Evolutionary conservation across 2,797 vertebrate species (phyloP), one percentile per base, ranked within the genome.

Genomic region (Notamacropus eugenii): DNA sequence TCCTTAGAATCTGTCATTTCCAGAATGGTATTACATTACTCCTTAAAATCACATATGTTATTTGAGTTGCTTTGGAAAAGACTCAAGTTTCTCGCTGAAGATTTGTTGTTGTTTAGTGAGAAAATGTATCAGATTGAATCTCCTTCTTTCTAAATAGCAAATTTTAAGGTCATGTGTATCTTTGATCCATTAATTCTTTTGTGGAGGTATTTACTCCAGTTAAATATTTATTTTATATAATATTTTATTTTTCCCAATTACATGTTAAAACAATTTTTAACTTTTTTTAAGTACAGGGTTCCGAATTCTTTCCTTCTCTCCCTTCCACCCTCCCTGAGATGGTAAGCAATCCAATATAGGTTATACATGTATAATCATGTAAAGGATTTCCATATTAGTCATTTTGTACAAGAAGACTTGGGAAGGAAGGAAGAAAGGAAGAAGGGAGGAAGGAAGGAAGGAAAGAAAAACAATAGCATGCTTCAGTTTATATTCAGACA

Each of bases 11-110:
- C 74, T 87, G 74, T 46, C 40, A 94, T 67, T 90, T 93, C 92
- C 40, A 91, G 31, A 93, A 82, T 46, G n/a, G 67, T 34, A 91
- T 62, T 93, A 82, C 4, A 5, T 57, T 93, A 28, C 50, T 95
- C 29, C 92, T 96, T 59, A 59, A 22, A 91, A 56, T 31, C 19
- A 0, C 24, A 92, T 87, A 22, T 24, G 5, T 92, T 92, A 16
- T 67, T 96, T 97, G 94, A 52, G 55, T 93, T 96, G 27, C 19
- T 54, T 96, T 92, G 55, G 74, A 91, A 97, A 94, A 93, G 3
- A 50, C 0, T 3, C 59, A 40, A 27, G 27, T 12, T 24, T 91
- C 0, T 91, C 93, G 0, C 28, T 94, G 54, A 46, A 22, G 19
- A 82, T 82, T 46, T 9, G n/a, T 87, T 46, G 24, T 87, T 74